A percentile compares a stretch with the other conserved stretches of the same genome.
Conservation (phyloP, 2,888 invertebrate species). For the Julus scandinavius region DNA sequence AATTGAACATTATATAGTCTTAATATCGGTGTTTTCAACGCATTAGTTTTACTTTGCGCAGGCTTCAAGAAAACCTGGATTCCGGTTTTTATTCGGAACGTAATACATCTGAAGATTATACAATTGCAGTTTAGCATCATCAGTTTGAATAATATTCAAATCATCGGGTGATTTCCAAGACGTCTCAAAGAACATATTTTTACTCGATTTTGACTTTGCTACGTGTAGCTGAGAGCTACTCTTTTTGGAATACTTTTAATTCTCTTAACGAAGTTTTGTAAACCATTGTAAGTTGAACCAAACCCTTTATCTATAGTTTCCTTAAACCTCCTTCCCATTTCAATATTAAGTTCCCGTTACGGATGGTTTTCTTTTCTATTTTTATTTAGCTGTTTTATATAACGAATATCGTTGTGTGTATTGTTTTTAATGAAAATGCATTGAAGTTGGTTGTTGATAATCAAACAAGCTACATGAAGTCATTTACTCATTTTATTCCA, state of each 20-base stretch:
- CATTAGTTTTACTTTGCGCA: not conserved
- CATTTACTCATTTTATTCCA: not conserved
- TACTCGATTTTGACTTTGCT: slow-evolving; percentile 37
- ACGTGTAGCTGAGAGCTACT: slow-evolving; percentile 16
- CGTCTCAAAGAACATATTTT: slow-evolving; percentile 40
- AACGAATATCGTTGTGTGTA: not conserved
- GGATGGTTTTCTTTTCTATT: not conserved
- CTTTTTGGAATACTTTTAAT: slow-evolving; percentile 19
- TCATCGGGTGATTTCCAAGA: not conserved
- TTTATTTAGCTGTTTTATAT: not conserved
- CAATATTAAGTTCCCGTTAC: not conserved
- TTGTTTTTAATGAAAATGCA: slow-evolving; percentile 37
- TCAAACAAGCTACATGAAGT: slow-evolving; percentile 1
- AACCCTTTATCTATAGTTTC: not conserved
- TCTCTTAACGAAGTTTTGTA: slow-evolving; percentile 20
- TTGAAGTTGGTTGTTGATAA: not conserved
- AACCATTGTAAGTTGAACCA: not conserved
- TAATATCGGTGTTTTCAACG: not conserved
- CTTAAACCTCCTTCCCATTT: not conserved
- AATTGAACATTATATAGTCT: not conserved
- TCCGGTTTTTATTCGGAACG: slow-evolving; percentile 55
- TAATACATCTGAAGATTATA: slow-evolving; percentile 55
- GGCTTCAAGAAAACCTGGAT: slow-evolving; percentile 54
- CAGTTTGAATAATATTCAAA: not conserved
- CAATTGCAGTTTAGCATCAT: slow-evolving; percentile 53